Conservation (phyloP, 2,113 vertebrate genomes). For the Nibea coibor region DNA sequence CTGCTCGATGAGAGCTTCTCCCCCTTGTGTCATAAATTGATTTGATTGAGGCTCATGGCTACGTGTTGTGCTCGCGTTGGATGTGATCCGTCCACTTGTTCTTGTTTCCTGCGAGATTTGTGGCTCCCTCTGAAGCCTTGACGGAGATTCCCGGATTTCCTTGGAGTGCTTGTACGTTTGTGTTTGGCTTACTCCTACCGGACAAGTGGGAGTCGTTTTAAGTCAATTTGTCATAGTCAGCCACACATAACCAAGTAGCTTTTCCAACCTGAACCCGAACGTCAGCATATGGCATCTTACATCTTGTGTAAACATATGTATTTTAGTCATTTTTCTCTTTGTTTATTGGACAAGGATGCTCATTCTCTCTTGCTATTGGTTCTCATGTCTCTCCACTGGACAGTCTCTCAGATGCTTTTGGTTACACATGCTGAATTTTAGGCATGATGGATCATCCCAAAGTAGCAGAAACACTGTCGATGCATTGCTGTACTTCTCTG, state of each 20-base stretch:
- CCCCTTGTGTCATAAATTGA: neutral
- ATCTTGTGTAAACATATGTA: neutral
- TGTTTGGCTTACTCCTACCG: neutral
- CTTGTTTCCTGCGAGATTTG: slow-evolving; percentile 1
- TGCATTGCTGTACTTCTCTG: neutral
- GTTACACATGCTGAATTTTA: too few species aligned
- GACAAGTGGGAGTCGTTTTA: neutral
- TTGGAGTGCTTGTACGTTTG: neutral
- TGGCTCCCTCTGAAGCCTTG: neutral
- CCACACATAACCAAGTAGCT: too few species aligned
- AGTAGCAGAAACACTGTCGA: neutral
- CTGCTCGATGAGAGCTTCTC: neutral
- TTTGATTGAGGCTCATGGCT: slow-evolving; percentile 6
- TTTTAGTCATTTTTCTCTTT: neutral
- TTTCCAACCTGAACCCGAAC: neutral
- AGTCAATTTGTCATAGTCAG: neutral
- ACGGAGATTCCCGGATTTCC: neutral
- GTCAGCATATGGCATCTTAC: too few species aligned
- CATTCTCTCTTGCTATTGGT: too few species aligned
- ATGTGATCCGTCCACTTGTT: slow-evolving; percentile 18
- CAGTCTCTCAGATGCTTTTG: too few species aligned
- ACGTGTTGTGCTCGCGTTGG: neutral
- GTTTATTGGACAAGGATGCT: too few species aligned
- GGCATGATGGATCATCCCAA: too few species aligned
- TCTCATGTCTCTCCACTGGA: too few species aligned